Evolutionary conservation across 2,888 invertebrate species (phyloP).

Genomic region (Neoscelio sp.): DNA sequence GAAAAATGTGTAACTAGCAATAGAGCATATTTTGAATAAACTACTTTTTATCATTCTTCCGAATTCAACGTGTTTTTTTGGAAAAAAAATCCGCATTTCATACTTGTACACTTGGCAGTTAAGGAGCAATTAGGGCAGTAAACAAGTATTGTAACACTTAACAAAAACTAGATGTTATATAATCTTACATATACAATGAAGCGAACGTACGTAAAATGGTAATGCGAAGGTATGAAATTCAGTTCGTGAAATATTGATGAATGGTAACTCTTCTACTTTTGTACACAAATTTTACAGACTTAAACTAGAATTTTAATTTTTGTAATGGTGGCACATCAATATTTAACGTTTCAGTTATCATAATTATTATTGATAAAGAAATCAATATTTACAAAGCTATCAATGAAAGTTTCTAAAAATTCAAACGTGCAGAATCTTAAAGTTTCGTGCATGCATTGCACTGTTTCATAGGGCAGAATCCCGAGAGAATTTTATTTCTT

Average conservation of each 20-base stretch:
- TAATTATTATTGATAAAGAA: slow-evolving; percentile 45
- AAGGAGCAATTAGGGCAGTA: too few relatives aligned
- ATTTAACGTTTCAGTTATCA: slow-evolving; percentile 54
- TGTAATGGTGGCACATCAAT: slow-evolving; percentile 61
- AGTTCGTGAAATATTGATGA: slow-evolving; percentile 64
- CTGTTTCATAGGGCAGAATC: slow-evolving; percentile 27
- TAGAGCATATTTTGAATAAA: too few relatives aligned
- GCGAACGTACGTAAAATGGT: slow-evolving; percentile 50
- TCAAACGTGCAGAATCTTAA: slow-evolving; percentile 63
- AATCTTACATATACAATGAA: slow-evolving; percentile 42
- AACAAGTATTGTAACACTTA: too few relatives aligned
- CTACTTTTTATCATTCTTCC: too few relatives aligned
- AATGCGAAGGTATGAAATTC: slow-evolving; percentile 40
- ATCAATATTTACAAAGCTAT: slow-evolving; percentile 61
- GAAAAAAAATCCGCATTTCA: too few relatives aligned
- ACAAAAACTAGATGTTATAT: slow-evolving; percentile 25
- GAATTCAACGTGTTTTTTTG: too few relatives aligned
- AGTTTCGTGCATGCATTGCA: slow-evolving; percentile 64
- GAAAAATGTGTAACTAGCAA: too few relatives aligned
- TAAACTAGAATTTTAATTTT: neutral
- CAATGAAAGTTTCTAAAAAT: slow-evolving; percentile 55
- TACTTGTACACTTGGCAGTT: too few relatives aligned
- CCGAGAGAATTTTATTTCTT: slow-evolving; percentile 9
- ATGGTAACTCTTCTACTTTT: slow-evolving; percentile 43
- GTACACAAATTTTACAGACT: slow-evolving; percentile 52